Conservation (phyloP, 2,797 vertebrate genomes). For the Dryobates pubescens region DNA sequence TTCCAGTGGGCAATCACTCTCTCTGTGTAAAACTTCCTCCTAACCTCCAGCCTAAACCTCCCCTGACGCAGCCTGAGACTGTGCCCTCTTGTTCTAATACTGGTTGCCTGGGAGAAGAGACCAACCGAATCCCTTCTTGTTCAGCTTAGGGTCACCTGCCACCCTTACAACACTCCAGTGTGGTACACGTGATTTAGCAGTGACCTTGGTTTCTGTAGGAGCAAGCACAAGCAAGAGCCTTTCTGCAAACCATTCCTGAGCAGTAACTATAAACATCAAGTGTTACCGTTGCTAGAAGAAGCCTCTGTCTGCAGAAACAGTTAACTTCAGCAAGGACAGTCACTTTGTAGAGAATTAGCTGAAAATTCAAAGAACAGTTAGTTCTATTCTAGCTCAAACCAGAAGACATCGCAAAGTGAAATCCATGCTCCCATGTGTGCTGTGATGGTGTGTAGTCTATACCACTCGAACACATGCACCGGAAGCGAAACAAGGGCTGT, state of each 20-base stretch:
- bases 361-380: neutral
- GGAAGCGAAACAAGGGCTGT: neutral
- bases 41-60: too few species aligned
- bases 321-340: neutral
- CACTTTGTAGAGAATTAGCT: neutral
- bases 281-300: neutral
- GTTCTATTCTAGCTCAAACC: neutral
- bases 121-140: too few species aligned
- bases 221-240: neutral
- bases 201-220: neutral
- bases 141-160: neutral
- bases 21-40: too few species aligned
- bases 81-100: too few species aligned
- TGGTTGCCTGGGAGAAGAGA: too few species aligned
- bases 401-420: neutral
- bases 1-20: too few species aligned
- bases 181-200: neutral
- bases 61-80: too few species aligned
- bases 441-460: too few species aligned
- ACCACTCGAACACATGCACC: neutral
- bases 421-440: neutral
- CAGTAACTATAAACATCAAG: neutral
- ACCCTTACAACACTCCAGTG: neutral
- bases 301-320: neutral
- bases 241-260: neutral